Base-by-base conservation (phyloP, 2,797 vertebrate genomes). In the Anniella stebbinsi region DNA sequence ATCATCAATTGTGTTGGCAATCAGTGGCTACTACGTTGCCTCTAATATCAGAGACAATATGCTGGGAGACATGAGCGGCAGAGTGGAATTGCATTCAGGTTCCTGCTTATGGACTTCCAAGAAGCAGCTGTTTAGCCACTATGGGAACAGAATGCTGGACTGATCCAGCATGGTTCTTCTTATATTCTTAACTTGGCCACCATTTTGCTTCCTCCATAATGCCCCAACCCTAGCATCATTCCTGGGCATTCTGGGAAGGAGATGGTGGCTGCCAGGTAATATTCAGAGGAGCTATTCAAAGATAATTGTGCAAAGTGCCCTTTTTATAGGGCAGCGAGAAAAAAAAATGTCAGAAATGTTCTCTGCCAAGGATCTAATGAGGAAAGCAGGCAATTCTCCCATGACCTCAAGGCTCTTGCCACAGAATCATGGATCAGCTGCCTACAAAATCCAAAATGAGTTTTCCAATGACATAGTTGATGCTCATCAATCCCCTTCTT, bases 401-500 rank as follows among this genome's bases (percentile, higher is more conserved):
- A 81, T 88, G 95, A 95, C 94, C 91, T 93, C 70, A 93, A 95
- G 86, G 89, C 87, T 92, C 95, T 95, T 87, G 70, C 92, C 92
- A 90, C 95, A 93, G 95, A 96, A 95, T 93, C 92, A 84, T 85
- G 91, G 93, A 95, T 96, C 89, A 95, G 85, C 93, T 88, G 94
- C 80, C 86, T 3, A 0, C 88, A 96, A 90, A 94, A 95, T 94
- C 88, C 89, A 95, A 95, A 95, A 91, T 95, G 91, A 94, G 87
- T 92, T 96, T 97, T 95, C 87, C 85, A 92, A 94, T 94, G 94
- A 95, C 90, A 93, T 89, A 94, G 89, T 92, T 96, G 94, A 73
- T 97, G 97, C 96, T 96, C 93, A 94, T 96, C 96, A 95, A 95
- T 21, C 91, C 93, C 94, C 94, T 95, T 96, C 93, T 96, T 97